These are phyloP conservation scores for Anodontia alba DNA, from an alignment of 2,888 invertebrate species.

Conservation along the genomic window DNA sequence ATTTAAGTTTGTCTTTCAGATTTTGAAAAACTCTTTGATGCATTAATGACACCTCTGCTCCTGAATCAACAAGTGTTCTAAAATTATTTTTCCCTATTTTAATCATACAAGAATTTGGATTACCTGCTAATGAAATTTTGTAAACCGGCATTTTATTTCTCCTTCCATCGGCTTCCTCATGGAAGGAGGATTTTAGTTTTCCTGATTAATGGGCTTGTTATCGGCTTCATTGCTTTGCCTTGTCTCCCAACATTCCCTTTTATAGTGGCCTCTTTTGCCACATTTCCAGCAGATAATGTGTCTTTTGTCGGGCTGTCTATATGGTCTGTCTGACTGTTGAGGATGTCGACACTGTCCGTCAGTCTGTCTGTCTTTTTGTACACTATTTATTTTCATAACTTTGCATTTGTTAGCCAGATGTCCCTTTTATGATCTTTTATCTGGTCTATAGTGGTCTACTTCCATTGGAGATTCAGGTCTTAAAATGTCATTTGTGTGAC, in stretches of 20 bases:
- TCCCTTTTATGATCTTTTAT: neutral
- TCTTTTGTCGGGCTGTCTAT: neutral
- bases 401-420: too few relatives aligned
- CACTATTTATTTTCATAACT: too few relatives aligned
- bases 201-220: neutral
- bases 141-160: constrained; percentile 18
- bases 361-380: too few relatives aligned
- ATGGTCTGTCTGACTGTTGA: neutral
- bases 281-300: neutral
- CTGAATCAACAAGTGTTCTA: neutral
- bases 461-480: neutral
- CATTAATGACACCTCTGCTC: too few relatives aligned
- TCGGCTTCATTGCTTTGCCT: neutral
- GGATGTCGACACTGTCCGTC: too few relatives aligned
- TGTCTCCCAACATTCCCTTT: neutral
- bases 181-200: constrained; percentile 10
- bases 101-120: too few relatives aligned
- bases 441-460: too few relatives aligned
- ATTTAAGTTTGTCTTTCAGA: constrained; percentile 4
- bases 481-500: neutral
- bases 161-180: constrained; percentile 4
- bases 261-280: too few relatives aligned
- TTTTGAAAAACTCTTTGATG: constrained; percentile 23
- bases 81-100: neutral
- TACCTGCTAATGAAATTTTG: constrained; percentile 1